Percentiles rank a stretch among this genome's conserved stretches.
These are phyloP conservation scores for Drosophila mayaguana DNA, from an alignment of 2,888 invertebrate species.

Conservation along the genomic window DNA sequence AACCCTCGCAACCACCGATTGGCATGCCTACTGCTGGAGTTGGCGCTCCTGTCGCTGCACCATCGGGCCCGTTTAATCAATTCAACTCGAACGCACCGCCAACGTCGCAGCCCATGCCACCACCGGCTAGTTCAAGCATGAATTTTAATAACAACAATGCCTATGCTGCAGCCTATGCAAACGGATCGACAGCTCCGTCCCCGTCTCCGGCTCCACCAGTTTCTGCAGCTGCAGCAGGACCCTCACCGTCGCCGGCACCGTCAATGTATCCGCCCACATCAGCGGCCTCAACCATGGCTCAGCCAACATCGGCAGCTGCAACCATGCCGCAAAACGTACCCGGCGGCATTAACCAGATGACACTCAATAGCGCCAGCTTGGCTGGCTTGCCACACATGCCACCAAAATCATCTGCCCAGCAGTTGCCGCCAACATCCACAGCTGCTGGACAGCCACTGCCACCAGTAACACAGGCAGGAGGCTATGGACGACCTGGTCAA, in stretches of 20 bases:
- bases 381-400: slow-evolving; percentile 84
- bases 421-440: slow-evolving; percentile 33
- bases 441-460: slow-evolving; percentile 31
- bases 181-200: slow-evolving; percentile 59
- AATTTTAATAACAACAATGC: slow-evolving; percentile 58
- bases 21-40: slow-evolving; percentile 35
- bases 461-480: slow-evolving; percentile 16
- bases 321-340: slow-evolving; percentile 66
- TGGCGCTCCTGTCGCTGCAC: slow-evolving; percentile 28
- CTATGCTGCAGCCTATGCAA: slow-evolving; percentile 57
- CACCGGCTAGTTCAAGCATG: slow-evolving; percentile 7
- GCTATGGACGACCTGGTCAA: slow-evolving; percentile 46
- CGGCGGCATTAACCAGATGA: slow-evolving; percentile 80
- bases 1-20: slow-evolving; percentile 49
- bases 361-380: slow-evolving; percentile 78
- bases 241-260: slow-evolving; percentile 25
- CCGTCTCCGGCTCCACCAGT: slow-evolving; percentile 32
- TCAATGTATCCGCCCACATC: slow-evolving; percentile 43
- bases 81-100: slow-evolving; percentile 57
- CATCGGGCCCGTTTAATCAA: slow-evolving; percentile 59
- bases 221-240: slow-evolving; percentile 5
- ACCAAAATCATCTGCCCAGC: slow-evolving; percentile 60
- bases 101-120: slow-evolving; percentile 28
- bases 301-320: slow-evolving; percentile 29
- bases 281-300: slow-evolving; percentile 22